Evolutionary conservation across 2,113 vertebrate species (phyloP).

Genomic region (Diadophis punctatus): DNA sequence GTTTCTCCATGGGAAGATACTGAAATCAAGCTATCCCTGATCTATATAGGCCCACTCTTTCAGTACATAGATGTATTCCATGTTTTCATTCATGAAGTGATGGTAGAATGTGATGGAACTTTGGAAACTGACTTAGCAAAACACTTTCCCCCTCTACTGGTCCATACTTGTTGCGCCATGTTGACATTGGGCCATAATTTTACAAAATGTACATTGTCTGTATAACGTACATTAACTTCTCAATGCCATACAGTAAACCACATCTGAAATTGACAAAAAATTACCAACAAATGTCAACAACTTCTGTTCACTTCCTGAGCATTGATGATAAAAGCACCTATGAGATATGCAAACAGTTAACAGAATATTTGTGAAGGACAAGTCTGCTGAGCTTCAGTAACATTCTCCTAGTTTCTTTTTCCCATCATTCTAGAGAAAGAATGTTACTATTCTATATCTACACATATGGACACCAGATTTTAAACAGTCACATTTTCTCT

Average conservation of each 20-base stretch:
- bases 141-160: not conserved
- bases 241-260: not conserved
- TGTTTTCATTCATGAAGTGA: not conserved
- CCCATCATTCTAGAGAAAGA: slow-evolving; percentile 24
- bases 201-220: not conserved
- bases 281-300: not conserved
- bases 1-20: not conserved
- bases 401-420: slow-evolving; percentile 17
- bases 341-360: not conserved
- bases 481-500: slow-evolving; percentile 43
- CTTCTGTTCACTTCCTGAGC: not conserved
- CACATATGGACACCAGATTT: slow-evolving; percentile 24
- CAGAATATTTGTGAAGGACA: not conserved
- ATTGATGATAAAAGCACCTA: not conserved
- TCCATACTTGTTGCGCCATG: not conserved
- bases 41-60: not conserved
- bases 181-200: not conserved
- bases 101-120: not conserved
- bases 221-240: not conserved
- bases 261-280: not conserved
- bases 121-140: not conserved
- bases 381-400: not conserved
- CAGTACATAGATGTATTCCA: not conserved
- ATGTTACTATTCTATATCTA: slow-evolving; percentile 36
- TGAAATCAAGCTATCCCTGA: not conserved